Conservation (phyloP, 2,113 vertebrate species). For the rabbit (Oryctolagus cuniculus) region DNA sequence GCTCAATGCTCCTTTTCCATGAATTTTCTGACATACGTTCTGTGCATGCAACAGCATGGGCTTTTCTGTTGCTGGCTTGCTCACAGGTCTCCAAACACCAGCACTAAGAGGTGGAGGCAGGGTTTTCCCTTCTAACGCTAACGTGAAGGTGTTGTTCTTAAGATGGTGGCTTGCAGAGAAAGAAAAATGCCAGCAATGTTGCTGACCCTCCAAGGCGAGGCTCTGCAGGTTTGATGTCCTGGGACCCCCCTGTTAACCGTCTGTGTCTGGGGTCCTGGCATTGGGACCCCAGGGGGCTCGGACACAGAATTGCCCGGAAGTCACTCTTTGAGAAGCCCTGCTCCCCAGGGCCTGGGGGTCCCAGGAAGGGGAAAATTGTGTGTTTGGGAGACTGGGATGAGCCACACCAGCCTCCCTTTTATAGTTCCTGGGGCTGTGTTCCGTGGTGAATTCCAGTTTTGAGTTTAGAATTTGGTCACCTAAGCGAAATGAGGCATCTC, state of each 20-base stretch:
- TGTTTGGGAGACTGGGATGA: rapidly evolving
- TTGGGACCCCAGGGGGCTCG: background rate
- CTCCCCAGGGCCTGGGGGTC: background rate
- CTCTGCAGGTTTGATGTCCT: too few relatives aligned
- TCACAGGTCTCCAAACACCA: background rate
- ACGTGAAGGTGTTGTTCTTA: background rate
- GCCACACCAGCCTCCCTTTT: background rate
- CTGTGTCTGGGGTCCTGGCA: background rate
- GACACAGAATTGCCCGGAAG: background rate
- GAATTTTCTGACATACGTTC: too few relatives aligned
- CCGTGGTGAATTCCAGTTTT: background rate
- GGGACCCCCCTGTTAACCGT: background rate
- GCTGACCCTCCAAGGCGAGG: background rate
- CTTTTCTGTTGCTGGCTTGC: background rate
- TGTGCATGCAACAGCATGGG: too few relatives aligned
- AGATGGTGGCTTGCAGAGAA: background rate
- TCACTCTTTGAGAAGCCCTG: background rate
- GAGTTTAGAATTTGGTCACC: background rate
- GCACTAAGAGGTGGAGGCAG: background rate
- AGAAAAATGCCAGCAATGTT: background rate
- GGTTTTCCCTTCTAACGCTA: background rate
- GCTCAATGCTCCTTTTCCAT: too few relatives aligned
- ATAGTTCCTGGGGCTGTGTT: background rate
- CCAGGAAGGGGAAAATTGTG: background rate
- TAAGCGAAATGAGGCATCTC: background rate